Evolutionary conservation across 1,140 invertebrate genomes (phyloP), one percentile per base, ranked within the genome.

Genomic region (Leptonema lineaticorne): DNA sequence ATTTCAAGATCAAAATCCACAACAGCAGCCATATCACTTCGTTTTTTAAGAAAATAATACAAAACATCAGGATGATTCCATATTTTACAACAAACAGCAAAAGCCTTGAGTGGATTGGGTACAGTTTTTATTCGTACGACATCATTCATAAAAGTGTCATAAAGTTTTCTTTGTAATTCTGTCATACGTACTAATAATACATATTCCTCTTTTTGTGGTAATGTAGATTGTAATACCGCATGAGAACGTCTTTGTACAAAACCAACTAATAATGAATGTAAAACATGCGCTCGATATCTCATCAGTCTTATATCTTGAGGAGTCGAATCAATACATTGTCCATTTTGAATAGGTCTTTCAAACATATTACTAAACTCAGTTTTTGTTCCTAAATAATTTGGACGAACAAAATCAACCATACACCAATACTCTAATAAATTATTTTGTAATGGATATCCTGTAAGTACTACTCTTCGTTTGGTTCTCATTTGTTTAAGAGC

Each of bases 11-110:
- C 95, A 71, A 97, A 86, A 83, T 97, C 96, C 73, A 94, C 76
- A 11, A 79, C 88, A 41, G 92, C 92, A 71, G 92, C 92, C 26
- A 88, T 88, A 56, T 86, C 86, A 74, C 88, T 88, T 63, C 91
- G 86, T 77, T 96, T 94, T 75, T 90, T 89, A 48, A 97, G 77
- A 77, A 96, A 93, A 77, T 96, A 91, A 76, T 95, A 96, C 28
- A 99, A 78, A 56, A 99, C 92, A 81, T 99, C 97, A 0, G 97
- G 97, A 83, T 99, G 97, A 78, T 99, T 99, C 96, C 97, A 99
- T 79, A 92, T 89, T 84, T 99, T 99, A 77, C 96, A 98, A 79
- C 97, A 98, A 59, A 99, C 94, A 41, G 97, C 94, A 82, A 99
- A 99, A 3, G 97, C 95, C 79, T 97, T 97, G 9, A 99, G 84